phyloP scores from a whole-genome alignment of 2,888 invertebrate species.

The Macrostomum cliftonense region DNA sequence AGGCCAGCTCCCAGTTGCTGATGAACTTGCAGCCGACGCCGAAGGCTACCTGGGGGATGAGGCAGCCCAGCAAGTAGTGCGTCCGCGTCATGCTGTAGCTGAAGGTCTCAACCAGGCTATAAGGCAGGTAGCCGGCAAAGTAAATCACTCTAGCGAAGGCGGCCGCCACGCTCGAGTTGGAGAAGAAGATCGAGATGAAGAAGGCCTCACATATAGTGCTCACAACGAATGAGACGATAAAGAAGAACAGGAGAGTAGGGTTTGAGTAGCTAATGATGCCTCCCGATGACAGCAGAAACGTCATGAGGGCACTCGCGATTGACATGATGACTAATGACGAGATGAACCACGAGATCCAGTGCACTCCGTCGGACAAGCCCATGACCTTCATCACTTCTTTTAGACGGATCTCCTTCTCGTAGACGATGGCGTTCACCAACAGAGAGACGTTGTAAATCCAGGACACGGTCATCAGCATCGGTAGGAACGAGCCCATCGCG shows the following conservation, averaged over 20 bases:
- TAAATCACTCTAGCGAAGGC: conserved; percentile 38
- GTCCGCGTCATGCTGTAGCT: conserved; percentile 22
- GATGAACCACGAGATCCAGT: conserved; percentile 47
- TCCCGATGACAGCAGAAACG: conserved; percentile 41
- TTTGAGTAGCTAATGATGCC: conserved; percentile 52
- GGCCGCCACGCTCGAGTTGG: conserved; percentile 44
- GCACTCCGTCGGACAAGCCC: conserved; percentile 44
- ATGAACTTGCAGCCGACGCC: conserved; percentile 59
- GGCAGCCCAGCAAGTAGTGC: conserved; percentile 43
- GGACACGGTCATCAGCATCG: conserved; percentile 41
- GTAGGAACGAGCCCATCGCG: conserved; percentile 14
- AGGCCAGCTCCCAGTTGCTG: conserved; percentile 50
- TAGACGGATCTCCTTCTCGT: conserved; percentile 41
- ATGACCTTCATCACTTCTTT: conserved; percentile 45
- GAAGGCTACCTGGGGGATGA: conserved; percentile 62
- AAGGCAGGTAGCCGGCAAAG: conserved; percentile 37
- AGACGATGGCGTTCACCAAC: conserved; percentile 41
- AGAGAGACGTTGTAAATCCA: conserved; percentile 40
- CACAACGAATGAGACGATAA: conserved; percentile 45
- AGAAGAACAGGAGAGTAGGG: conserved; percentile 47
- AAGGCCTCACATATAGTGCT: conserved; percentile 41
- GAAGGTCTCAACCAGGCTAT: conserved; percentile 27
- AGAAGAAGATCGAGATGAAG: conserved; percentile 44
- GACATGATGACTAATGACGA: conserved; percentile 41
- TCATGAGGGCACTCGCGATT: conserved; percentile 45